phyloP scores from a whole-genome alignment of 1,140 invertebrate species.

The Hetaerina americana region DNA sequence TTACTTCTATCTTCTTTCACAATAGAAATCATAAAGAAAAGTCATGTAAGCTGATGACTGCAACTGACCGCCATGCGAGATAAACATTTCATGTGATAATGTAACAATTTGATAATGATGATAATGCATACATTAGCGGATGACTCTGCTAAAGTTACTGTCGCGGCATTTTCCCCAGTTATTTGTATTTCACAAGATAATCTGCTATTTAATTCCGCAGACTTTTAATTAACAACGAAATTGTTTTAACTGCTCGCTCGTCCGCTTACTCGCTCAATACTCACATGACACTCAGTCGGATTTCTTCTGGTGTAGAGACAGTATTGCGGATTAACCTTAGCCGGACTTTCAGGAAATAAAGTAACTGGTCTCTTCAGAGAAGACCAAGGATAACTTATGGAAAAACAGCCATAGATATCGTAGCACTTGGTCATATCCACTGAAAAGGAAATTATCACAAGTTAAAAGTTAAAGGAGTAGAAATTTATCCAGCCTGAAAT shows the following conservation, averaged over 20 bases:
- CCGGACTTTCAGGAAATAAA: conserved; percentile 53
- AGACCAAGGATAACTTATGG: conserved; percentile 64
- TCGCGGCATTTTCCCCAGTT: conserved; percentile 41
- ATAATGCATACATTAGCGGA: too few species aligned
- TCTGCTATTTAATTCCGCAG: conserved; percentile 37
- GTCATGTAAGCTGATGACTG: too few species aligned
- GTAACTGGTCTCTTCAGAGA: conserved; percentile 58
- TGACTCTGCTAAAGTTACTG: conserved; percentile 44
- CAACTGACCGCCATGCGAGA: too few species aligned
- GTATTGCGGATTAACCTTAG: conserved; percentile 36
- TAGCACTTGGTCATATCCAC: background rate
- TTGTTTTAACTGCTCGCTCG: conserved; percentile 7
- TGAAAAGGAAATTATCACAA: background rate
- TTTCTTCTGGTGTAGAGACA: conserved; percentile 37
- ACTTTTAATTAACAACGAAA: conserved; percentile 30
- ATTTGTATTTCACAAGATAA: conserved; percentile 21
- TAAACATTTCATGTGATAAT: too few species aligned
- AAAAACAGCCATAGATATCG: conserved; percentile 52
- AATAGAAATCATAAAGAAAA: too few species aligned
- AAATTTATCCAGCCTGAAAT: too few species aligned
- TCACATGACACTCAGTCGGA: conserved; percentile 32
- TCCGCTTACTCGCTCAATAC: conserved; percentile 4
- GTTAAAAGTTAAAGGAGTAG: background rate
- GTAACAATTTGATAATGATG: too few species aligned
- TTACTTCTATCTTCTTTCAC: too few species aligned